These are phyloP conservation scores for Loris lydekkerianus DNA, from an alignment of 2,797 vertebrate genomes.

Conservation along the genomic window DNA sequence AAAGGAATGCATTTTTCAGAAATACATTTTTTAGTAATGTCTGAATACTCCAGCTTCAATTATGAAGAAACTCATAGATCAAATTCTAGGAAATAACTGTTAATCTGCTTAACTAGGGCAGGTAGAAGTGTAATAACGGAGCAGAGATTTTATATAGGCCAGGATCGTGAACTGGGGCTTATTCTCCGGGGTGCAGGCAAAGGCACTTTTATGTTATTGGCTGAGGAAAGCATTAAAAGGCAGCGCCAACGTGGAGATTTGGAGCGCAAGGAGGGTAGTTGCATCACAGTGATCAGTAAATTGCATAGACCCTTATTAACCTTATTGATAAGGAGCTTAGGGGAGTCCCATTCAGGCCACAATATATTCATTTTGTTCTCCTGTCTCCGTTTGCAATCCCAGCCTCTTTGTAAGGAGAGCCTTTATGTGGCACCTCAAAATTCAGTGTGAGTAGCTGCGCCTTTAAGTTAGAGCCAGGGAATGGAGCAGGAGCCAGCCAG, in stretches of 20 bases:
- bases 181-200: constrained; percentile 84
- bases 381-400: constrained; percentile 85
- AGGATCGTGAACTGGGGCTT: constrained; percentile 84
- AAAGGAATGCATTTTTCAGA: constrained; percentile 89
- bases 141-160: constrained; percentile 87
- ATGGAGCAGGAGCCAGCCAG: constrained; percentile 74
- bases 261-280: constrained; percentile 84
- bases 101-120: constrained; percentile 92
- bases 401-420: constrained; percentile 84
- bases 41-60: constrained; percentile 88
- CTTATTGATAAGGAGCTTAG: constrained; percentile 92
- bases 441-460: constrained; percentile 82
- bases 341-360: constrained; percentile 87
- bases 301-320: constrained; percentile 92
- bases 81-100: constrained; percentile 89
- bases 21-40: constrained; percentile 90
- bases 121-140: constrained; percentile 88
- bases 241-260: constrained; percentile 80
- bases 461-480: constrained; percentile 84
- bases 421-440: constrained; percentile 86
- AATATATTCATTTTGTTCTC: constrained; percentile 89
- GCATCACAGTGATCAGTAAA: constrained; percentile 89
- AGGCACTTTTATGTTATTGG: constrained; percentile 86
- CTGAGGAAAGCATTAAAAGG: constrained; percentile 84
- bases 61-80: constrained; percentile 88